These are phyloP conservation scores for Hydropotes inermis DNA, from an alignment of 2,113 vertebrate species.

Conservation along the genomic window DNA sequence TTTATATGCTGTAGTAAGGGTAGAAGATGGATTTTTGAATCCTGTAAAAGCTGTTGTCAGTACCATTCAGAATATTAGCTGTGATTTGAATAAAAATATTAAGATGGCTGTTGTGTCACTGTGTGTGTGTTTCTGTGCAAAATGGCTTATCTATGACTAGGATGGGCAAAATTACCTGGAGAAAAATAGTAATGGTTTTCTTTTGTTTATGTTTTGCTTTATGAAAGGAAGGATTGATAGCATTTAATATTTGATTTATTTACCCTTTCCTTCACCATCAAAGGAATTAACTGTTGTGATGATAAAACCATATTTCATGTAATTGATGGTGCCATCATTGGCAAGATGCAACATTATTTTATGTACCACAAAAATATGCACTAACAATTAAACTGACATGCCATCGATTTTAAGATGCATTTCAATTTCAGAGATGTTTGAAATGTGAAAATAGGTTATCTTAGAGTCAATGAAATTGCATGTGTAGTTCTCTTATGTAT, in stretches of 20 bases:
- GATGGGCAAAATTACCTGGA: background rate
- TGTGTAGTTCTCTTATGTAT: background rate
- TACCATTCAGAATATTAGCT: conserved; percentile 49
- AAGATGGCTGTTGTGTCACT: background rate
- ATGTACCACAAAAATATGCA: conserved; percentile 6
- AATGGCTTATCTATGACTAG: background rate
- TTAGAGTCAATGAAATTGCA: background rate
- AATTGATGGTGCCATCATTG: background rate
- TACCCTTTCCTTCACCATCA: background rate
- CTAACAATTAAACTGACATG: conserved; percentile 7
- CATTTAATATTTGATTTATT: conserved; percentile 19
- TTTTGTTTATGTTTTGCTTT: conserved; percentile 12
- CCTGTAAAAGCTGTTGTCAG: conserved; percentile 38
- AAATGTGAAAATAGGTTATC: background rate
- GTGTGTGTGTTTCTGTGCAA: background rate
- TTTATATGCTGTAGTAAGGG: conserved; percentile 72
- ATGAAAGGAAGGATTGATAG: background rate
- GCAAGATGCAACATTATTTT: conserved; percentile 32
- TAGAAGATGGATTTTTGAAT: conserved; percentile 66
- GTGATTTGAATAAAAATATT: background rate
- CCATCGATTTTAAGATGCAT: background rate
- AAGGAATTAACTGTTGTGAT: background rate
- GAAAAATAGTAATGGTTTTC: background rate
- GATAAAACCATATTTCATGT: conserved; percentile 12
- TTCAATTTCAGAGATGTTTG: conserved; percentile 5